phyloP scores from a whole-genome alignment of 2,888 invertebrate genomes.

The Luperina testacea region DNA sequence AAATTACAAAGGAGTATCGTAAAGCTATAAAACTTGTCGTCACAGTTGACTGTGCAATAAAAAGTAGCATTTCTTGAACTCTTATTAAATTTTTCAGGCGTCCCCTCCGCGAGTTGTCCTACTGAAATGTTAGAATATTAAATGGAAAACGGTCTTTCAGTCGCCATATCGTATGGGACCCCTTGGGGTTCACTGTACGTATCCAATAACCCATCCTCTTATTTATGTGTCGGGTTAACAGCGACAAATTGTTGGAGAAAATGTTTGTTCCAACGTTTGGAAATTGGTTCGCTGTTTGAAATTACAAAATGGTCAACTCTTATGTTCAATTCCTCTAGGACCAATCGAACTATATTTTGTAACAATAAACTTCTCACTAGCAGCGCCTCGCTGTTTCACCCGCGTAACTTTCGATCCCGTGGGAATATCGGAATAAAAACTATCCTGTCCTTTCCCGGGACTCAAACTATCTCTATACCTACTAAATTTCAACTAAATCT shows the following conservation, averaged over 20 bases:
- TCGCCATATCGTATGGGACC: conserved; percentile 51
- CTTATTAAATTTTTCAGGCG: conserved; percentile 69
- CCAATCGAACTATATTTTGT: neutral
- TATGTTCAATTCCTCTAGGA: too few species aligned
- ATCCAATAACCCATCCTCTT: conserved; percentile 58
- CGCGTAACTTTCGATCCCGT: too few species aligned
- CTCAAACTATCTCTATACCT: too few species aligned
- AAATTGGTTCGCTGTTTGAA: neutral
- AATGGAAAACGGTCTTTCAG: conserved; percentile 63
- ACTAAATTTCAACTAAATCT: too few species aligned
- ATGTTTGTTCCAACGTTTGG: conserved; percentile 41
- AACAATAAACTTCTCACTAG: neutral
- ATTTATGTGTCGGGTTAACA: conserved; percentile 54
- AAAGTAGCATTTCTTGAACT: conserved; percentile 67
- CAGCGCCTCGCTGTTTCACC: too few species aligned
- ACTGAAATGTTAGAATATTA: conserved; percentile 72
- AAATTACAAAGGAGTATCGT: conserved; percentile 57
- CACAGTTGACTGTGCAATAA: conserved; percentile 68
- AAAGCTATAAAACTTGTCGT: conserved; percentile 65
- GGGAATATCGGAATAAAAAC: too few species aligned
- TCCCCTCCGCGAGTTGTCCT: conserved; percentile 57
- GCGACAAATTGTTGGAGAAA: conserved; percentile 49
- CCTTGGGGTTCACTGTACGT: conserved; percentile 51
- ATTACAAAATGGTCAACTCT: neutral
- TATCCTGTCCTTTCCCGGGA: too few species aligned